Base-by-base conservation (phyloP, 2,797 vertebrate species). In the Typhlichthys subterraneus region DNA sequence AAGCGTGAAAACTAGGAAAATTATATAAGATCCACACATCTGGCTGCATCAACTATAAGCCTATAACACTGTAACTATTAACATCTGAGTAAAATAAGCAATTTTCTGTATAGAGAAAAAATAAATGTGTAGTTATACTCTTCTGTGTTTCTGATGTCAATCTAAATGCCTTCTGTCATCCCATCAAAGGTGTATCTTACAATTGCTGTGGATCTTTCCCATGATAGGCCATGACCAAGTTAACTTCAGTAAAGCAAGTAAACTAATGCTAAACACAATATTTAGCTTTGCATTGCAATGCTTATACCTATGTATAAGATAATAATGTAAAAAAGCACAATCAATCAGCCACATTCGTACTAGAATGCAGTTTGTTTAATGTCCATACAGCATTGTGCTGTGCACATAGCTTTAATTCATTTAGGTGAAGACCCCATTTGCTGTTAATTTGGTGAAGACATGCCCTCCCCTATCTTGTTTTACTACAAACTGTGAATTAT, bases 141-240 rank as follows among this genome's bases (percentile, higher is more conserved):
- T 67, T 29, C 51, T 51, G 52, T 81, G 82, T 63, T 82, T 76
- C 77, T 73, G 71, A 79, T 85, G 86, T 85, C 85, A 72, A 81
- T 85, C 81, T 69, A 69, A 50, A 77, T 72, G 81, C 81, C 81
- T 73, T 50, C 42, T 75, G 69, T 72, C 75, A 80, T 88, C 83
- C 61, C 72, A 70, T 85, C 84, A 83, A 79, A 83, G 82, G 77
- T 51, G 12, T 62, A 75, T 73, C 79, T 73, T 73, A 69, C 75
- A 10, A 2, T 15, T 33, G 52, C 78, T 69, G 60, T 49, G 54
- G 68, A 77, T 79, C 67, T 23, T 45, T 42, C 76, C 54, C 82
- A 83, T 81, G 81, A 88, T 85, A 70, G 45, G 65, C 77, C 87
- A 70, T 87, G 85, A 87, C 80, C 77, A 53, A 63, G 23, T 29